Evolutionary conservation across 1,140 invertebrate species (phyloP).

Genomic region (Pseudachorutes palmiensis): DNA sequence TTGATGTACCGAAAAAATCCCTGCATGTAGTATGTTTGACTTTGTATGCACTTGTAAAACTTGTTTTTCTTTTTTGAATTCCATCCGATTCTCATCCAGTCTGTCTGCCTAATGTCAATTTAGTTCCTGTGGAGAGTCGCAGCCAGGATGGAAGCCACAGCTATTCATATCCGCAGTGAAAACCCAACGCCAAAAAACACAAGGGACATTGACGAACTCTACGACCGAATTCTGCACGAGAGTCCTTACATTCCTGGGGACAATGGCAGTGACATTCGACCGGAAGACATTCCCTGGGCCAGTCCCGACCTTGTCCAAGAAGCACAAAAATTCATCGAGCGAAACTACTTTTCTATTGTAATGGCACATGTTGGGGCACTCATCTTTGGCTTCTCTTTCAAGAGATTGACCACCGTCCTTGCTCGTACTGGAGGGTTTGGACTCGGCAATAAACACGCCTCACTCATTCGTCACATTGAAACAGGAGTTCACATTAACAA

Average conservation of each 20-base stretch:
- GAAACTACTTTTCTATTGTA: conserved; percentile 21
- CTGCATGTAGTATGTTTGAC: no score
- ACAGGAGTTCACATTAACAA: conserved; percentile 8
- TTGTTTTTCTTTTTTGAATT: no score
- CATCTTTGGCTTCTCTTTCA: conserved; percentile 18
- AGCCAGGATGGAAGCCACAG: no score
- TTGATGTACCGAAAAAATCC: no score
- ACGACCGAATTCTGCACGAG: not conserved
- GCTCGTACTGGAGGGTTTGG: conserved; percentile 10
- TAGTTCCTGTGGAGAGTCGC: no score
- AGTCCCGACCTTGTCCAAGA: conserved; percentile 20
- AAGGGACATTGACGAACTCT: not conserved
- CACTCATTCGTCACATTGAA: conserved; percentile 8
- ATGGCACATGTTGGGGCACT: conserved; percentile 10
- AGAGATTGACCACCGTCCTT: conserved; percentile 23
- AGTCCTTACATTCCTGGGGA: not conserved
- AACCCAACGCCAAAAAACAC: not conserved
- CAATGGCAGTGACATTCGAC: not conserved
- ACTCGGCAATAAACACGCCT: not conserved
- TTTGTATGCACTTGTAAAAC: no score
- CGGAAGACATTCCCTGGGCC: conserved; percentile 17
- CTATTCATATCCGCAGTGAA: no score
- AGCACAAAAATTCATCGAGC: conserved; percentile 27
- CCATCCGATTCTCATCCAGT: no score
- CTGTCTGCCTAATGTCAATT: no score